Conservation (phyloP, 1,140 invertebrate species). For the Zophobas morio region DNA sequence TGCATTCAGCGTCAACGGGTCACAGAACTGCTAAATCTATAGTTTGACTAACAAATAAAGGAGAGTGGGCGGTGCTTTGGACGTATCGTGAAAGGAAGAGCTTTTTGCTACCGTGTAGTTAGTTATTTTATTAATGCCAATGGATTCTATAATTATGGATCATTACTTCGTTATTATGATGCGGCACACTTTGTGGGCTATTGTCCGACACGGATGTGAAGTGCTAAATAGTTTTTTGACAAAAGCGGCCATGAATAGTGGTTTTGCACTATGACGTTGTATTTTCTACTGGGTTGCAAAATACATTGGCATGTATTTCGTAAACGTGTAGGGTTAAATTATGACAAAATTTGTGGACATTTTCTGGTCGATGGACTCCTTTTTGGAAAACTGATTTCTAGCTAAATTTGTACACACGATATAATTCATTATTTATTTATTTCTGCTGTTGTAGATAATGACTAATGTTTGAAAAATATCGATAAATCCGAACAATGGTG, state of each 20-base stretch:
- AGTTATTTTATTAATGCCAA: not conserved
- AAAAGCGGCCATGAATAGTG: not conserved
- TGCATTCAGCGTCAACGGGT: not conserved
- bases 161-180: not conserved
- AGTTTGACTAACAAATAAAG: not conserved
- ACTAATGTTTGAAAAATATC: too few relatives aligned
- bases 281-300: not conserved
- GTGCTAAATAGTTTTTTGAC: not conserved
- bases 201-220: not conserved
- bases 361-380: too few relatives aligned
- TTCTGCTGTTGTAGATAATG: too few relatives aligned
- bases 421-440: too few relatives aligned
- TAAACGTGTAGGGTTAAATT: too few relatives aligned
- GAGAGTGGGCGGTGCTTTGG: not conserved
- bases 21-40: conserved; percentile 7
- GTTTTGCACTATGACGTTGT: not conserved
- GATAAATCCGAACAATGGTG: too few relatives aligned
- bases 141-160: not conserved
- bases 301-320: too few relatives aligned
- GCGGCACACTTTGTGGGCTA: not conserved
- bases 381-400: too few relatives aligned
- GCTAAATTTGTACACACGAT: too few relatives aligned
- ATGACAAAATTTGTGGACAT: too few relatives aligned
- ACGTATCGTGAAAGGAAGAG: not conserved
- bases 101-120: not conserved